Conservation (phyloP, 2,888 invertebrate genomes). For the Didymodactylos carnosus region DNA sequence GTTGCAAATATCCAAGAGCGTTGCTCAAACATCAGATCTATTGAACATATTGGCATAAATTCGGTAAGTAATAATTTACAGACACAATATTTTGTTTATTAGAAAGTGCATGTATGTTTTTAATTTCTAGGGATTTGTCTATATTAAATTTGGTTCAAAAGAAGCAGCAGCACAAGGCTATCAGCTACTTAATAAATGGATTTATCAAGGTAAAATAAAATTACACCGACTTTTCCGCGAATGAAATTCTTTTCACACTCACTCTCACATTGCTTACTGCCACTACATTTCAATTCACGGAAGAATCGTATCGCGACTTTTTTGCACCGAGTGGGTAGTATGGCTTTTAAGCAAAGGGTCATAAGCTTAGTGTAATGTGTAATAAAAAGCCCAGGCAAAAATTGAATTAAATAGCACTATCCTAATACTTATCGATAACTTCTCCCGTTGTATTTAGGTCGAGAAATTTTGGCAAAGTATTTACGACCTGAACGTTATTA, state of each 20-base stretch:
- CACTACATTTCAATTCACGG: too few species aligned
- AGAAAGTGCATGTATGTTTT: not conserved
- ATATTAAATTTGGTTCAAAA: not conserved
- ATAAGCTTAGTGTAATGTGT: too few species aligned
- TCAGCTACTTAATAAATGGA: not conserved
- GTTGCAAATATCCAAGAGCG: not conserved
- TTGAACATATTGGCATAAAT: not conserved
- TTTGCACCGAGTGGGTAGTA: too few species aligned
- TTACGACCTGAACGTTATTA: not conserved
- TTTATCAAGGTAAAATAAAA: not conserved
- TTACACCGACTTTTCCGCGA: too few species aligned
- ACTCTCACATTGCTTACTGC: too few species aligned
- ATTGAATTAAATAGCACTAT: too few species aligned
- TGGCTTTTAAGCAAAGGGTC: too few species aligned
- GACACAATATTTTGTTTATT: not conserved
- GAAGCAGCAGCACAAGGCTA: not conserved
- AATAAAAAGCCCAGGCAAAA: too few species aligned
- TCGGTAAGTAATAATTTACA: not conserved
- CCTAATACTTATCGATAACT: too few species aligned
- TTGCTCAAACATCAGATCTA: not conserved
- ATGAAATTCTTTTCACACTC: too few species aligned
- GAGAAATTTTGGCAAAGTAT: not conserved
- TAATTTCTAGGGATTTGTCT: not conserved
- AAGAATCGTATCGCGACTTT: too few species aligned
- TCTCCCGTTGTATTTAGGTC: not conserved